Evolutionary conservation across 1,140 invertebrate species (phyloP), one percentile per base, ranked within the genome.

Genomic region (Rhopalosiphum padi): DNA sequence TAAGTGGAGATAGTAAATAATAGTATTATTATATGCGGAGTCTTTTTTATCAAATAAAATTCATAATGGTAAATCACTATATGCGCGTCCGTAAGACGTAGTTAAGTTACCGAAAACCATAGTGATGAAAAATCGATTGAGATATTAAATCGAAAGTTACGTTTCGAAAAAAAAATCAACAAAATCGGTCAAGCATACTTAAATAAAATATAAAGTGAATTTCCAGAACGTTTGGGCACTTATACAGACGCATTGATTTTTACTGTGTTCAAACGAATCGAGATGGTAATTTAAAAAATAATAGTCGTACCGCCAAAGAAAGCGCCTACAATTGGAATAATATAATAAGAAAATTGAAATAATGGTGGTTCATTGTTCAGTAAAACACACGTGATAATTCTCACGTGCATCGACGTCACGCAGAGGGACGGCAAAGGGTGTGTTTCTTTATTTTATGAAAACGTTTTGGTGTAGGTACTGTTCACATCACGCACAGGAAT

Each of bases 251-350:
- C 30, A 15, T 77, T 77, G 60, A 15, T n/a, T 77, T 68, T 77
- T n/a, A 77, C n/a, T 77, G 60, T n/a, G 30, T n/a, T 77, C 60
- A 18, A 77, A 77, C 60, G n/a, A 77, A 77, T 77, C 30, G 60
- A 77, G n/a, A 77, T 77, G 60, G 60, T 77, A 77, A 77, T 77
- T 77, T 77, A n/a, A 77, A 77, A n/a, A 77, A 77, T n/a, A n/a
- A 77, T 77, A 77, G 60, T n/a, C n/a, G n/a, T 21, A 77, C 60
- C 60, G 60, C 15, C 60, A 77, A 77, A n/a, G 60, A 77, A 77
- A 77, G 60, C 60, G n/a, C 21, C 60, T n/a, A n/a, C 60, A 77
- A 77, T 35, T 77, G 60, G n/a, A 15, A 77, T 77, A 77, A 77
- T n/a, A n/a, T 77, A 77, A 77, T n/a, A 77, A n/a, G 60, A 35